These are phyloP conservation scores for Seira musarum DNA, from an alignment of 2,888 invertebrate genomes.

Conservation along the genomic window DNA sequence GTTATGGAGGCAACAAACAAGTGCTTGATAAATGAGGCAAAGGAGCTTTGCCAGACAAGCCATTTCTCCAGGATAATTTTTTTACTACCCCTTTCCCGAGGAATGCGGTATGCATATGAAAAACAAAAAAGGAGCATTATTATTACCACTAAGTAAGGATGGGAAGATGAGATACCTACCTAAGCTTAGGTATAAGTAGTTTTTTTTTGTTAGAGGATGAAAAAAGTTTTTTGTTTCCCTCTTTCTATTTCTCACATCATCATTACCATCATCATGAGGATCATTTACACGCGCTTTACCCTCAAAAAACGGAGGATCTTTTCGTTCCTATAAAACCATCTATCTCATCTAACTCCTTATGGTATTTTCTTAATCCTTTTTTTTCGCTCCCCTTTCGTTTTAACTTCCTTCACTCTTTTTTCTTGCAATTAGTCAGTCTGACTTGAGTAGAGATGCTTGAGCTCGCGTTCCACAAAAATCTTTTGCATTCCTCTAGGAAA, in stretches of 20 bases:
- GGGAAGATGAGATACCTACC: background rate
- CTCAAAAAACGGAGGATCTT: no score
- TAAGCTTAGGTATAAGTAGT: conserved; percentile 13
- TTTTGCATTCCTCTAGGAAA: no score
- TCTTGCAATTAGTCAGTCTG: conserved; percentile 42
- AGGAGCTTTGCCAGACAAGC: conserved; percentile 39
- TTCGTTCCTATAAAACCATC: no score
- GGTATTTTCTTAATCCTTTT: conserved; percentile 32
- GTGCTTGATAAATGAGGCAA: conserved; percentile 46
- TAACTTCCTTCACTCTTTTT: conserved; percentile 17
- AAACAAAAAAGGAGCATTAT: conserved; percentile 33
- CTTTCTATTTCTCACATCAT: conserved; percentile 54
- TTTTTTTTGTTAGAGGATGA: background rate
- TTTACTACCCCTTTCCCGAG: no score
- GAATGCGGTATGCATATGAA: no score
- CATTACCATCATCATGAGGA: conserved; percentile 54
- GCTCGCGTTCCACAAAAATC: conserved; percentile 40
- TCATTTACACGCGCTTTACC: no score
- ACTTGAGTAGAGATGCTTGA: no score
- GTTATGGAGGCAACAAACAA: conserved; percentile 45
- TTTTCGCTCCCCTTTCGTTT: conserved; percentile 13
- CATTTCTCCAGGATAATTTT: no score
- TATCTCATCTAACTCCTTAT: no score
- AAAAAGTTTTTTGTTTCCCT: conserved; percentile 41
- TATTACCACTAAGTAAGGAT: no score